These are phyloP conservation scores for Danio choprae DNA, from an alignment of 2,797 vertebrate genomes.

Conservation along the genomic window DNA sequence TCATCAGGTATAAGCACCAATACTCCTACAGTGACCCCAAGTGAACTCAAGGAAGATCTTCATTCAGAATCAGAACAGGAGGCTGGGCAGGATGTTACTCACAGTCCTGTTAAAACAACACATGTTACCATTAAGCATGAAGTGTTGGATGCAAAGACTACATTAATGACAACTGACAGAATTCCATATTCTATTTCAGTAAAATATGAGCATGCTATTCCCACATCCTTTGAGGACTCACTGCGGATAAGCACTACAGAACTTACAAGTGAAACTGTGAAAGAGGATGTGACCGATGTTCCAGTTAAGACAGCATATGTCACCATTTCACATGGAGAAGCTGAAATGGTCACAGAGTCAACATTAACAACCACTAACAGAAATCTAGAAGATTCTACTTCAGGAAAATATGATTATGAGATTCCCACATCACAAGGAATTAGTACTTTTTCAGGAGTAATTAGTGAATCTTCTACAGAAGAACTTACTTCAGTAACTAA, in stretches of 20 bases:
- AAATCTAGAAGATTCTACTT: constrained; percentile 46
- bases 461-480: background rate
- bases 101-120: background rate
- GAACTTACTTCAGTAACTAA: constrained; percentile 7
- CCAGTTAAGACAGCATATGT: constrained; percentile 5
- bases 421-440: background rate
- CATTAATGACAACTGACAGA: background rate
- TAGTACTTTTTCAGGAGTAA: background rate
- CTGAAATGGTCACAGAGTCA: constrained; percentile 12
- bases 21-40: background rate
- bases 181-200: constrained; percentile 7
- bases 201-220: background rate
- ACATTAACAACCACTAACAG: constrained; percentile 18
- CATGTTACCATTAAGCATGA: background rate
- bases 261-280: background rate
- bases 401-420: constrained; percentile 29
- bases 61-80: constrained; percentile 12
- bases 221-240: background rate
- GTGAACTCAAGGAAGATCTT: constrained; percentile 15
- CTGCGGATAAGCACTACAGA: background rate
- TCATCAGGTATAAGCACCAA: background rate
- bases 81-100: background rate
- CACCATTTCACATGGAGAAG: background rate
- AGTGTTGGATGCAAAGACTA: background rate
- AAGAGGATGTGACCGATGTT: constrained; percentile 12